Base-by-base conservation (phyloP, 2,888 invertebrate species). In the Macrophya annulata region DNA sequence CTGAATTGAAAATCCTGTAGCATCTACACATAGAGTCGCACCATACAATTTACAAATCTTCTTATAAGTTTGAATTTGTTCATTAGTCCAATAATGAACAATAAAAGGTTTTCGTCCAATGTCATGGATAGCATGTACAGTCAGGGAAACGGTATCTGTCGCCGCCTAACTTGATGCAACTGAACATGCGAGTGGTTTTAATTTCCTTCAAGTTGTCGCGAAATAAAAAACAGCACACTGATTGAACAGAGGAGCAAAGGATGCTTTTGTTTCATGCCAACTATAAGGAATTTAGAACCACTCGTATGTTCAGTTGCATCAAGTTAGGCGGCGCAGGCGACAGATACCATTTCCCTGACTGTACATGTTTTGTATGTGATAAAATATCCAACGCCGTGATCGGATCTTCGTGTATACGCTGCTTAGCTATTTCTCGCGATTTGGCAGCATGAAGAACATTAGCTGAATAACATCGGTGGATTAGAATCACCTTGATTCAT, bases 51-150 rank as follows among this genome's bases (percentile, higher is more conserved):
- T 74, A 45, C 43, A 43, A 45, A 43, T 74, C 12, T 43, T 21
- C 45, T 74, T 45, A 25, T 74, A 45, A n/a, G 74, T 45, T 43
- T 74, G 74, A 45, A 74, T 45, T 74, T 74, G 74, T 43, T 74
- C 45, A 43, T 43, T 17, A 10, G 40, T 74, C 74, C 74, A 74
- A 45, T 74, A 74, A 74, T 74, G 74, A 43, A 74, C 43, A 74
- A 45, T 45, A 74, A 74, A 74, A 8, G 74, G 74, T 45, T 74
- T 45, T 45, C 43, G 45, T 21, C 74, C 45, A 74, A 74, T 74
- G 45, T 45, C 74, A 45, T 74, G 74, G 1, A 74, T 68, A 37
- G 68, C 68, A 68, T 68, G 68, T 37, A n/a, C n/a, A n/a, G n/a
- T n/a, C n/a, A n/a, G n/a, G n/a, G n/a, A n/a, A n/a, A n/a, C n/a